Percentiles rank a stretch among this genome's conserved stretches.
These are phyloP conservation scores for Elgaria multicarinata DNA, from an alignment of 2,113 vertebrate genomes.

Conservation along the genomic window DNA sequence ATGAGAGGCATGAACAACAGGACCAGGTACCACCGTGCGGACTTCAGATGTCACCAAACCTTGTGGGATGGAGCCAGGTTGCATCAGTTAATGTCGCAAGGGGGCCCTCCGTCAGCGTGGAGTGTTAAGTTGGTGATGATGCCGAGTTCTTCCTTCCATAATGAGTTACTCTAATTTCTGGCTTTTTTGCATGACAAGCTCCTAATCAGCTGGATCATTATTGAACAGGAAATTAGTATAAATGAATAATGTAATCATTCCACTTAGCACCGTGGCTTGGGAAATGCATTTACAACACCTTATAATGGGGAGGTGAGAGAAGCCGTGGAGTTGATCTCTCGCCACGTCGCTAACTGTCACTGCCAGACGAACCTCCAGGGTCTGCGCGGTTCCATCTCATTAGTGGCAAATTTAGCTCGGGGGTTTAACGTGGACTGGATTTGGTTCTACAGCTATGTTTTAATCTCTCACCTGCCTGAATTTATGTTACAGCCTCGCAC, in stretches of 20 bases:
- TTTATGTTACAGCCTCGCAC: conserved; percentile 30
- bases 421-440: conserved; percentile 12
- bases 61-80: background rate
- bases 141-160: background rate
- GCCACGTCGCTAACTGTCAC: background rate
- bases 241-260: conserved; percentile 33
- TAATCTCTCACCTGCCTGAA: conserved; percentile 51
- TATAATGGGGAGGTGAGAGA: background rate
- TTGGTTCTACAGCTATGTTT: conserved; percentile 26
- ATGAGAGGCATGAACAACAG: background rate
- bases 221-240: conserved; percentile 31
- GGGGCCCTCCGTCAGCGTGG: background rate
- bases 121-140: rapidly evolving
- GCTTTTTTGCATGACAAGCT: conserved; percentile 19
- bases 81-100: background rate
- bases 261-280: background rate
- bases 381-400: background rate
- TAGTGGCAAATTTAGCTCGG: background rate
- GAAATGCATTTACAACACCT: conserved; percentile 17
- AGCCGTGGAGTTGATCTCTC: background rate
- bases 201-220: background rate
- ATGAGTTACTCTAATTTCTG: conserved; percentile 19
- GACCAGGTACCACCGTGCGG: background rate
- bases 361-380: background rate
- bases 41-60: too few relatives aligned